These are phyloP conservation scores for Argyrosomus regius DNA, from an alignment of 2,797 vertebrate species.

Conservation along the genomic window DNA sequence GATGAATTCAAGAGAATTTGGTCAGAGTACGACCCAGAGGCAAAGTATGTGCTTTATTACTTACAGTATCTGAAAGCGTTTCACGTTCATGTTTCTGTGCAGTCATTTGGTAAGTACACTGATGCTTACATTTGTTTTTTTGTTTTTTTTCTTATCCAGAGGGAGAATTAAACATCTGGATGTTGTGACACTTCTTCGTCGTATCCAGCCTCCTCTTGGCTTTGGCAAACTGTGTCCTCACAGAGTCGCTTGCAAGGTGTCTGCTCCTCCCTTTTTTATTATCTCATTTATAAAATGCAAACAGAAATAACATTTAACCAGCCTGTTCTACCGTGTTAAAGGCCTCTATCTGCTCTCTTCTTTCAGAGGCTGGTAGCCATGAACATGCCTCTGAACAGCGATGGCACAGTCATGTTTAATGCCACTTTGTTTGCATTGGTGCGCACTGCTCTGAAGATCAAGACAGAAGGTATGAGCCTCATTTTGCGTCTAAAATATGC, in stretches of 20 bases:
- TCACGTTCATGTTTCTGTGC: neutral
- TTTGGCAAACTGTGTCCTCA: slow-evolving; percentile 99
- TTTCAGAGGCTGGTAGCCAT: slow-evolving; percentile 97
- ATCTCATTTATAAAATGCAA: neutral
- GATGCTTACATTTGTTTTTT: slow-evolving; percentile 10
- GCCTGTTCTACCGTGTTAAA: slow-evolving; percentile 14
- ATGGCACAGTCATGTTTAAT: slow-evolving; percentile 98
- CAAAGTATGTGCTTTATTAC: slow-evolving; percentile 90
- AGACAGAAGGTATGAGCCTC: slow-evolving; percentile 92
- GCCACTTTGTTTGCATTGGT: slow-evolving; percentile 98
- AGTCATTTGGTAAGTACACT: neutral
- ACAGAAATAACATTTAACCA: neutral
- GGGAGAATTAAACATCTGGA: slow-evolving; percentile 99
- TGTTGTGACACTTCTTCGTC: slow-evolving; percentile 95
- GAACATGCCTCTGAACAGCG: slow-evolving; percentile 99
- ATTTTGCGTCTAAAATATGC: neutral
- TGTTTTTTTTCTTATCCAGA: slow-evolving; percentile 76
- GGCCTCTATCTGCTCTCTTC: slow-evolving; percentile 29
- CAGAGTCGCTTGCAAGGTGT: slow-evolving; percentile 98
- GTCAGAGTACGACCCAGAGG: slow-evolving; percentile 99
- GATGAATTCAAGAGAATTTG: slow-evolving; percentile 99
- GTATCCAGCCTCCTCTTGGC: slow-evolving; percentile 97
- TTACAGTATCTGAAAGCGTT: neutral
- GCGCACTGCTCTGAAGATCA: slow-evolving; percentile 98
- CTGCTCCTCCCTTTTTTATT: slow-evolving; percentile 1